phyloP scores from a whole-genome alignment of 2,888 invertebrate genomes.

The Limnephilus marmoratus region DNA sequence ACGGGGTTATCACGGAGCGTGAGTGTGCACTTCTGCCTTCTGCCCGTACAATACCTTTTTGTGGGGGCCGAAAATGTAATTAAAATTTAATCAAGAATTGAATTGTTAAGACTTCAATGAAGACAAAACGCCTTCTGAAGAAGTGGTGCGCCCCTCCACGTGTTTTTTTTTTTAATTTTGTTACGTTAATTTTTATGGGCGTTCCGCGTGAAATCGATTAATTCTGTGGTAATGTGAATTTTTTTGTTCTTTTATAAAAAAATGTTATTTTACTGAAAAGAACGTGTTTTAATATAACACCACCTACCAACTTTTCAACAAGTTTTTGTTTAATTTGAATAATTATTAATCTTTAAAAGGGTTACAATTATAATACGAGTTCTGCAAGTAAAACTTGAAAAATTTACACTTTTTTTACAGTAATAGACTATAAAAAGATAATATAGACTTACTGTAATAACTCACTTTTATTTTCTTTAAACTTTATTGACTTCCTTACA shows the following conservation, averaged over 20 bases:
- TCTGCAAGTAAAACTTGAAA: too few species aligned
- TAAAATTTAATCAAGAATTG: slow-evolving; percentile 64
- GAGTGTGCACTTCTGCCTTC: slow-evolving; percentile 64
- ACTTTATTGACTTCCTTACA: slow-evolving; percentile 29
- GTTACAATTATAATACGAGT: too few species aligned
- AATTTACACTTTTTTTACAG: too few species aligned
- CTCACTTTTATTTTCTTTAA: background rate
- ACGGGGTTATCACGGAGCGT: slow-evolving; percentile 59
- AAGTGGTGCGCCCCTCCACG: slow-evolving; percentile 44
- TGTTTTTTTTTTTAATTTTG: slow-evolving; percentile 43
- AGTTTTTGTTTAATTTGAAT: too few species aligned
- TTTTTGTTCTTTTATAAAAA: slow-evolving; percentile 17
- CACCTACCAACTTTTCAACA: too few species aligned
- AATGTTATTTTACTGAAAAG: background rate
- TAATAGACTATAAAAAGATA: too few species aligned
- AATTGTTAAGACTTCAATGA: slow-evolving; percentile 62
- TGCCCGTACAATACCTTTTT: slow-evolving; percentile 64
- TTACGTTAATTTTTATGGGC: slow-evolving; percentile 41
- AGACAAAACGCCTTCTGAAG: slow-evolving; percentile 61
- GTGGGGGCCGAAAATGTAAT: slow-evolving; percentile 64
- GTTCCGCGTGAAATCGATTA: slow-evolving; percentile 29
- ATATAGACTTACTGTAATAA: too few species aligned
- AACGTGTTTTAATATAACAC: background rate
- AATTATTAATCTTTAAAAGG: too few species aligned
- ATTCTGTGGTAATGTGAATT: background rate